A percentile compares a stretch with the other conserved stretches of the same genome.
Evolutionary conservation across 2,888 invertebrate genomes (phyloP).

Genomic region (Hydroisotoma schaefferi): DNA sequence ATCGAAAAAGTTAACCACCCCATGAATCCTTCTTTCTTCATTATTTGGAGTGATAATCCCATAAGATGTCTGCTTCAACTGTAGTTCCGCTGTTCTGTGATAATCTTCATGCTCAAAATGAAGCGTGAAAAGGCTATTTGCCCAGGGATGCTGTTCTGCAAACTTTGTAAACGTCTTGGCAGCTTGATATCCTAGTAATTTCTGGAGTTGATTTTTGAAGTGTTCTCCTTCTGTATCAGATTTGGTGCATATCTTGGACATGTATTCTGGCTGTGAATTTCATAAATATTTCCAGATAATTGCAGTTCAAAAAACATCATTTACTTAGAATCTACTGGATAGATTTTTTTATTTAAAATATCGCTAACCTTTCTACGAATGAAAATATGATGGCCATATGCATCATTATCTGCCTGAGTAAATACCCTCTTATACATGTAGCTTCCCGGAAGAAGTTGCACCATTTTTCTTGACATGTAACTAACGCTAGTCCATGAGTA

Average conservation of each 20-base stretch:
- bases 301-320: background rate
- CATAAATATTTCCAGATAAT: too few relatives aligned
- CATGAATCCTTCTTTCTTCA: conserved; percentile 37
- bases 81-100: background rate
- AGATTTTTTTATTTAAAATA: background rate
- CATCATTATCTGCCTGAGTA: conserved; percentile 18
- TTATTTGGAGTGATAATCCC: conserved; percentile 33
- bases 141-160: conserved; percentile 35
- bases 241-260: conserved; percentile 22
- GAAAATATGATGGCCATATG: conserved; percentile 39
- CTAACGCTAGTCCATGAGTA: conserved; percentile 38
- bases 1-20: conserved; percentile 26
- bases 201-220: conserved; percentile 27
- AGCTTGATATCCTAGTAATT: conserved; percentile 25
- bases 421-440: conserved; percentile 33
- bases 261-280: conserved; percentile 5
- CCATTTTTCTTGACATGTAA: conserved; percentile 30
- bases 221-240: conserved; percentile 7
- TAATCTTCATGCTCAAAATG: conserved; percentile 6
- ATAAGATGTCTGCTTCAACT: conserved; percentile 11
- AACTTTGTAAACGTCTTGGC: conserved; percentile 26
- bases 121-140: conserved; percentile 20
- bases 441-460: conserved; percentile 30
- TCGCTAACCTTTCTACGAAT: conserved; percentile 22
- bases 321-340: background rate